Evolutionary conservation across 2,888 invertebrate species (phyloP).

Genomic region (Sclerodermus sp.): DNA sequence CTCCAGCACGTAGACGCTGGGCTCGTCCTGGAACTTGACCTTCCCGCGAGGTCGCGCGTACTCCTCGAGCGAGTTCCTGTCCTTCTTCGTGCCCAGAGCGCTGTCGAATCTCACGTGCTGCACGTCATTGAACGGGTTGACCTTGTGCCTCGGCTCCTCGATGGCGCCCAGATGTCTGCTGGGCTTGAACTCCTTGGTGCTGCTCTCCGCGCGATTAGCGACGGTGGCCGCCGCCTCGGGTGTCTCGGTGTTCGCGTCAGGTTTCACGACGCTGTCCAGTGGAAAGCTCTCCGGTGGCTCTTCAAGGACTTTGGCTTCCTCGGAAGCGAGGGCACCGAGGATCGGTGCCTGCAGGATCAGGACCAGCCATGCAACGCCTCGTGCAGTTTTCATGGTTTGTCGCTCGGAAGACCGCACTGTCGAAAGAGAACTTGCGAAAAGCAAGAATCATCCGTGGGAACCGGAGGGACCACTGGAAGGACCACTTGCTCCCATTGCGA

Average conservation of each 20-base stretch:
- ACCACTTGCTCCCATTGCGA: constrained; percentile 16
- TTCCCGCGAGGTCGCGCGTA: background rate
- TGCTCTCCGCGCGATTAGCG: background rate
- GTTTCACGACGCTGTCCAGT: background rate
- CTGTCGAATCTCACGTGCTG: constrained; percentile 34
- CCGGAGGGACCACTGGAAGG: too few relatives aligned
- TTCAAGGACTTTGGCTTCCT: too few relatives aligned
- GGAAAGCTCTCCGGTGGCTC: too few relatives aligned
- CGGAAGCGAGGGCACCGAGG: too few relatives aligned
- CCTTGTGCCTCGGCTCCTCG: constrained; percentile 16
- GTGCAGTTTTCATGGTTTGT: too few relatives aligned
- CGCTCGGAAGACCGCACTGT: too few relatives aligned
- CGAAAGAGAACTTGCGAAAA: background rate
- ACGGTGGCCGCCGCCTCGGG: background rate
- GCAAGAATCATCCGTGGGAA: background rate
- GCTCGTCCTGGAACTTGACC: constrained; percentile 34
- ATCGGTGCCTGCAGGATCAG: too few relatives aligned
- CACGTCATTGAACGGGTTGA: constrained; percentile 32
- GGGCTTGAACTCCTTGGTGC: constrained; percentile 25
- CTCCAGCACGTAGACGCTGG: constrained; percentile 20
- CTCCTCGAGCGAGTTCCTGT: constrained; percentile 6
- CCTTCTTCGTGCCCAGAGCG: constrained; percentile 12
- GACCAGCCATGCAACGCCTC: too few relatives aligned
- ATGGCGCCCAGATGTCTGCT: constrained; percentile 44
- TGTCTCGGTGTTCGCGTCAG: background rate